phyloP scores from a whole-genome alignment of 1,140 invertebrate species.

The Cheumatopsyche charites region DNA sequence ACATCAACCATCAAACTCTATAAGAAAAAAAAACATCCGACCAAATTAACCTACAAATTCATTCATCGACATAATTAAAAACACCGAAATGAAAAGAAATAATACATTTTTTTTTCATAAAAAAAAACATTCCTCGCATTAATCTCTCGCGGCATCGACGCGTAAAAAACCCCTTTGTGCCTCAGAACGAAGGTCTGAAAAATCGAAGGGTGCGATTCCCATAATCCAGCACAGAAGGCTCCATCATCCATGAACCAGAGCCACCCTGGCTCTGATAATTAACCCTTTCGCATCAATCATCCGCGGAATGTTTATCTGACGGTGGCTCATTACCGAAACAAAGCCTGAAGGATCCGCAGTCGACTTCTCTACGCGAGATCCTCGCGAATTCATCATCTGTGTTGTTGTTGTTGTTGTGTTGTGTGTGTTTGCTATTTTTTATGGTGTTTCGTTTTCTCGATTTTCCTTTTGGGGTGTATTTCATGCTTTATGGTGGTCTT shows the following conservation, averaged over 20 bases:
- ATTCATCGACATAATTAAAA: no score
- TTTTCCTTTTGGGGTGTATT: neutral
- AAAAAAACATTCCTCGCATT: neutral
- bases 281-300: conserved; percentile 34
- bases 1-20: no score
- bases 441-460: neutral
- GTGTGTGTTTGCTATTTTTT: neutral
- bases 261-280: neutral
- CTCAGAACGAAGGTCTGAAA: neutral
- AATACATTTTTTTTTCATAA: neutral
- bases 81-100: no score
- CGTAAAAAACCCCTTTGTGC: neutral
- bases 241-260: no score
- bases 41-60: no score
- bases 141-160: neutral
- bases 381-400: no score
- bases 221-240: no score
- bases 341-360: neutral
- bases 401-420: no score
- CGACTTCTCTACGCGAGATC: no score
- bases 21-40: no score
- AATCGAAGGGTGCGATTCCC: no score
- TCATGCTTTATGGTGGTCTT: neutral
- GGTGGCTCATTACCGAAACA: conserved; percentile 27
- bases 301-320: conserved; percentile 30